Conservation (phyloP, 2,888 invertebrate genomes). For the Antheraea yamamai region DNA sequence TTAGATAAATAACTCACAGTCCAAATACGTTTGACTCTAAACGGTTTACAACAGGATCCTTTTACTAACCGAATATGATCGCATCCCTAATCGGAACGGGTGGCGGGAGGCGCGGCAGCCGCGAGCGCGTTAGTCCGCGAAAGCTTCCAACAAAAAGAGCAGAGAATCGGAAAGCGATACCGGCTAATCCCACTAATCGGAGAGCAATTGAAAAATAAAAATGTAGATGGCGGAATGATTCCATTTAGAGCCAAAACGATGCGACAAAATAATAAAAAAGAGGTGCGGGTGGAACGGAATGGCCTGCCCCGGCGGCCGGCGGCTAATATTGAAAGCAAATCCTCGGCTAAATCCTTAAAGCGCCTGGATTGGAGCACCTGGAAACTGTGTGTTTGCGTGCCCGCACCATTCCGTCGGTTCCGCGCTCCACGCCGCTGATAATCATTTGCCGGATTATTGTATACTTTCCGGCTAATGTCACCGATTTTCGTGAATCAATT, state of each 20-base stretch:
- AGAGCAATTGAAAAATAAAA: constrained; percentile 83
- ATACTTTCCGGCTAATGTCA: constrained; percentile 76
- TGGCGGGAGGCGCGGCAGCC: constrained; percentile 43
- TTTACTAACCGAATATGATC: constrained; percentile 33
- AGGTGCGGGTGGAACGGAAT: constrained; percentile 69
- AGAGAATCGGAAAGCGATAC: constrained; percentile 80
- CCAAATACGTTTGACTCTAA: constrained; percentile 36
- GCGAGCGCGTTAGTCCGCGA: constrained; percentile 61
- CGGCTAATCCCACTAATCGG: constrained; percentile 82
- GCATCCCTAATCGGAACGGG: constrained; percentile 45
- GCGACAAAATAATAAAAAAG: constrained; percentile 82
- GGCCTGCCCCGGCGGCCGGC: constrained; percentile 69
- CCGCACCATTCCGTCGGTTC: constrained; percentile 43
- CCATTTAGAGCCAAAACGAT: constrained; percentile 81
- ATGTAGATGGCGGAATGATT: constrained; percentile 82
- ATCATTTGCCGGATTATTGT: constrained; percentile 78
- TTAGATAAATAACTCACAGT: constrained; percentile 16
- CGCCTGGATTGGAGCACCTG: constrained; percentile 79
- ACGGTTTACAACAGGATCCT: constrained; percentile 22
- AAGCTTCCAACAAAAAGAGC: constrained; percentile 74
- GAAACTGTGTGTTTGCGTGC: constrained; percentile 72
- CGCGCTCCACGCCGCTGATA: constrained; percentile 54
- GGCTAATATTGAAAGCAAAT: constrained; percentile 83
- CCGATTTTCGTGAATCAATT: constrained; percentile 68
- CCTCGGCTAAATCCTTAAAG: constrained; percentile 82